Conservation (phyloP, 2,113 vertebrate genomes). For the Chaenocephalus aceratus region DNA sequence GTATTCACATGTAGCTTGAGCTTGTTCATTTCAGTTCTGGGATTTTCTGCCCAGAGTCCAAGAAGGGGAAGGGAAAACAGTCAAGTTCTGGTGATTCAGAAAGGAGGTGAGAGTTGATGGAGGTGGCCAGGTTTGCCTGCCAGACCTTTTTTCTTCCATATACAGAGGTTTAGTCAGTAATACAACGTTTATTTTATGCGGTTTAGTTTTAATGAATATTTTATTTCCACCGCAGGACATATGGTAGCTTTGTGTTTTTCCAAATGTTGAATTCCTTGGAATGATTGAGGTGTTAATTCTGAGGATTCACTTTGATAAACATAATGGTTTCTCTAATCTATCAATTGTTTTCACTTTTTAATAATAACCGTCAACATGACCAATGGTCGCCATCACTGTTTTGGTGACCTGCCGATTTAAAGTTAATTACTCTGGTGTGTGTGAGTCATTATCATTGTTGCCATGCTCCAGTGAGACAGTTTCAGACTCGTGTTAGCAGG, state of each 20-base stretch:
- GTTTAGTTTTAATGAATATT: conserved; percentile 8
- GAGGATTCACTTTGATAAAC: conserved; percentile 31
- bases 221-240: conserved; percentile 1
- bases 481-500: conserved; percentile 70
- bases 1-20: conserved; percentile 11
- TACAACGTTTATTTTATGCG: not conserved
- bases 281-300: conserved; percentile 45
- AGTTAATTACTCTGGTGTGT: conserved; percentile 39
- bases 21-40: conserved; percentile 34
- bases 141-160: conserved; percentile 18
- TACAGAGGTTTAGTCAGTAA: conserved; percentile 1
- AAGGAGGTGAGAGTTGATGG: conserved; percentile 34
- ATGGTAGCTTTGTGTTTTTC: conserved; percentile 43
- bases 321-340: not conserved
- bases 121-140: conserved; percentile 36
- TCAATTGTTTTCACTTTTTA: not conserved
- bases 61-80: conserved; percentile 43
- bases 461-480: conserved; percentile 29
- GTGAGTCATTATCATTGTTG: conserved; percentile 39
- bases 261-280: conserved; percentile 24
- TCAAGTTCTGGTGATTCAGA: conserved; percentile 6
- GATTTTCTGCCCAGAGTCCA: conserved; percentile 43
- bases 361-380: not conserved
- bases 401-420: conserved; percentile 33
- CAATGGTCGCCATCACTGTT: conserved; percentile 36